These are phyloP conservation scores for Hydractinia symbiolongicarpus DNA, from an alignment of 30 jellyfish, hydroid and myxozoan species.

Conservation along the genomic window DNA sequence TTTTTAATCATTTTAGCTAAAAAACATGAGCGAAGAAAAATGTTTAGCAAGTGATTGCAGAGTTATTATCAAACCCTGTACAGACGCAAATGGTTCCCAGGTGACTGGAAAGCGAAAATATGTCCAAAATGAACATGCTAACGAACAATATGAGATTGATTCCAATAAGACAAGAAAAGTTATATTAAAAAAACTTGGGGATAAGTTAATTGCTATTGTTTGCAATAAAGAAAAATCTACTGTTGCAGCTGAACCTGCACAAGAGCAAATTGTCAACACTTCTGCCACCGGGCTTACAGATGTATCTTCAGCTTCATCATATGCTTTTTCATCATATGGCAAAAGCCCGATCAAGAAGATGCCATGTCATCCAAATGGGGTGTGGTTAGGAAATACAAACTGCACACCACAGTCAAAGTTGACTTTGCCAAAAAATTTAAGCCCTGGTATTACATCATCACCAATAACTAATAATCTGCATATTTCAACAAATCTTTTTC, in stretches of 20 bases:
- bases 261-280: not conserved
- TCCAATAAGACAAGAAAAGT: slow-evolving; percentile 1
- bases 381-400: not conserved
- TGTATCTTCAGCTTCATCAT: not conserved
- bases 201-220: slow-evolving; percentile 4
- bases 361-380: not conserved
- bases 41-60: too few relatives aligned
- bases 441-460: not conserved
- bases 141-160: not conserved
- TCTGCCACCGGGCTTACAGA: not conserved
- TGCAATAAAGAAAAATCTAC: not conserved
- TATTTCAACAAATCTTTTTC: slow-evolving; percentile 5
- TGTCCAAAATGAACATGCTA: too few relatives aligned
- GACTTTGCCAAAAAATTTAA: not conserved
- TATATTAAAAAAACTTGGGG: slow-evolving; percentile 6
- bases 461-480: not conserved
- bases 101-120: too few relatives aligned
- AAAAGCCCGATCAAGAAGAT: not conserved
- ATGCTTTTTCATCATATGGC: not conserved
- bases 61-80: too few relatives aligned
- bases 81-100: too few relatives aligned
- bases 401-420: not conserved
- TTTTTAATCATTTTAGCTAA: too few relatives aligned
- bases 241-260: not conserved
- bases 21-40: too few relatives aligned